Evolutionary conservation across 1,140 invertebrate genomes (phyloP).

Genomic region (Drosophila nigrodunni): DNA sequence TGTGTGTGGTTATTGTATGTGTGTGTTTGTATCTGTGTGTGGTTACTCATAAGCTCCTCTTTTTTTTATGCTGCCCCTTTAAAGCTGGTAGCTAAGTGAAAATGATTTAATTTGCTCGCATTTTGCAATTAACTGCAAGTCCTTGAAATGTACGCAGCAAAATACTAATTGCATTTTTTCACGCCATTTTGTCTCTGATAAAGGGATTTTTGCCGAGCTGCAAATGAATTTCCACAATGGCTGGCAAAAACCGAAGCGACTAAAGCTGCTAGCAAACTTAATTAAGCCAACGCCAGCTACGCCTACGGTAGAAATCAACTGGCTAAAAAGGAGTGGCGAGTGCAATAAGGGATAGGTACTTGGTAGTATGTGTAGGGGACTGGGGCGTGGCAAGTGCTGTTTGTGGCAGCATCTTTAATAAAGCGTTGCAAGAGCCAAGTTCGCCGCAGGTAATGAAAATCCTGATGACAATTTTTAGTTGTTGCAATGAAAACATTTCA

Average conservation of each 20-base stretch:
- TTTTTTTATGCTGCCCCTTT: slow-evolving; percentile 15
- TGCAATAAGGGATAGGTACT: not conserved
- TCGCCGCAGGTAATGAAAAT: slow-evolving; percentile 81
- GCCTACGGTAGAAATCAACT: slow-evolving; percentile 46
- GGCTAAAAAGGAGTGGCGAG: not conserved
- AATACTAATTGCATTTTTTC: slow-evolving; percentile 80
- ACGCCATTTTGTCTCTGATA: slow-evolving; percentile 69
- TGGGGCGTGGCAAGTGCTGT: slow-evolving; percentile 1
- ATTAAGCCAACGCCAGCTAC: slow-evolving; percentile 71
- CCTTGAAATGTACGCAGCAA: slow-evolving; percentile 64
- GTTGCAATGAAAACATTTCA: slow-evolving; percentile 81
- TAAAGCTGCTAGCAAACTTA: slow-evolving; percentile 66
- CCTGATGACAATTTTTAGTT: slow-evolving; percentile 83
- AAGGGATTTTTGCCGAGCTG: slow-evolving; percentile 55
- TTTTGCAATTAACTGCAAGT: slow-evolving; percentile 74
- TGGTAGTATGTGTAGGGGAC: not conserved
- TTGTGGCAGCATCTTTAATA: slow-evolving; percentile 70
- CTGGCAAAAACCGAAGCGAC: slow-evolving; percentile 3
- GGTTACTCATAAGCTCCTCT: slow-evolving; percentile 21
- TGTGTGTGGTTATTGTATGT: slow-evolving; percentile 30
- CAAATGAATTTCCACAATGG: slow-evolving; percentile 59
- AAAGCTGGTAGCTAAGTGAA: slow-evolving; percentile 31
- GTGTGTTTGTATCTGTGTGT: slow-evolving; percentile 46
- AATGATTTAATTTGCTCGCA: slow-evolving; percentile 78
- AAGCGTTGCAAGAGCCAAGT: slow-evolving; percentile 64